phyloP scores from a whole-genome alignment of 2,113 vertebrate genomes.

The Podocnemis expansa region DNA sequence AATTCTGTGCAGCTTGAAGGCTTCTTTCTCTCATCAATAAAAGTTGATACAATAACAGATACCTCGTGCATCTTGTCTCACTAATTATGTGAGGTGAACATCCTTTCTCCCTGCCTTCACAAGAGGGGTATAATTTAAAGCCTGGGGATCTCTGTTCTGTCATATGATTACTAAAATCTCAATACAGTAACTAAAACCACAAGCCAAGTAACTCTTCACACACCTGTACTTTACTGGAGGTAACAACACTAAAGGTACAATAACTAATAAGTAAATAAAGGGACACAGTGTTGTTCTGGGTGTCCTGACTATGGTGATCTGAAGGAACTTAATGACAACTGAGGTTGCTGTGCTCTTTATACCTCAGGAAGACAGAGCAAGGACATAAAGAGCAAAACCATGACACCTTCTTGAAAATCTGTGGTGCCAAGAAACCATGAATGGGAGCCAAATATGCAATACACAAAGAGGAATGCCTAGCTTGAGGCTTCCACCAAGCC shows the following conservation, averaged over 20 bases:
- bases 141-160: not conserved
- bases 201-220: not conserved
- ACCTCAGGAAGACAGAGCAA: not conserved
- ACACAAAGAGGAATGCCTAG: not conserved
- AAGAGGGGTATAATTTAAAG: not conserved
- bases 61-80: not conserved
- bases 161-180: not conserved
- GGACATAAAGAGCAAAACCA: not conserved
- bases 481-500: not conserved
- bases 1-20: too few species aligned
- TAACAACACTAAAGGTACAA: not conserved
- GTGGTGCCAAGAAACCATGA: not conserved
- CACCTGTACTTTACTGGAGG: not conserved
- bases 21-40: too few species aligned
- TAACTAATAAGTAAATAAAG: not conserved
- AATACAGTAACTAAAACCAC: not conserved
- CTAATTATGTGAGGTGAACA: not conserved
- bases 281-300: not conserved
- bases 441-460: not conserved
- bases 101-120: not conserved
- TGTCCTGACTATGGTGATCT: not conserved
- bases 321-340: not conserved
- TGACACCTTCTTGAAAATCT: not conserved
- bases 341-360: not conserved
- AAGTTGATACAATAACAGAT: too few species aligned